These are phyloP conservation scores for Nipponacmea schrenckii DNA, from an alignment of 2,888 invertebrate species.

Conservation along the genomic window DNA sequence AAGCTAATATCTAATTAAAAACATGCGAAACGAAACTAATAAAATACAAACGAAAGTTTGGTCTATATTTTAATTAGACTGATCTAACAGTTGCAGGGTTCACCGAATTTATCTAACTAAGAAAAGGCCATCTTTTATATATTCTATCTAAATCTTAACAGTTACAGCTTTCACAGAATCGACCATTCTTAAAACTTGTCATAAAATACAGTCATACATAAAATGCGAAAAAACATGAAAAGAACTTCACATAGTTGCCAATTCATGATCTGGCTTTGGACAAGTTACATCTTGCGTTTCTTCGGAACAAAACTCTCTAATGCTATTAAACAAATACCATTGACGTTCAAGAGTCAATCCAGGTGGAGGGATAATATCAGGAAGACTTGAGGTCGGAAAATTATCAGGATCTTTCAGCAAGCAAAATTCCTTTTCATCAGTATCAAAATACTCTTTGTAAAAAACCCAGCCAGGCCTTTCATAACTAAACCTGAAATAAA, in stretches of 20 bases:
- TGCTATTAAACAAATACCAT: conserved; percentile 11
- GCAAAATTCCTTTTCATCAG: not conserved
- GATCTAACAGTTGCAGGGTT: no score
- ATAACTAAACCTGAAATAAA: conserved; percentile 10
- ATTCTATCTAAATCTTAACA: no score
- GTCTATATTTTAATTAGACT: no score
- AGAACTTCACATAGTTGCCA: not conserved
- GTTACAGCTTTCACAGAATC: no score
- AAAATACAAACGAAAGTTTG: no score
- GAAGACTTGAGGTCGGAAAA: not conserved
- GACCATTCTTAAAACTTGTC: no score
- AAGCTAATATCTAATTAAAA: no score
- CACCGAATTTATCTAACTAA: no score
- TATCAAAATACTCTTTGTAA: not conserved
- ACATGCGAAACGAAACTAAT: no score
- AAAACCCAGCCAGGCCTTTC: conserved; percentile 7
- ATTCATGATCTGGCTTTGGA: not conserved
- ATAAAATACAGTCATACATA: no score
- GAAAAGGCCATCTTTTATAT: no score
- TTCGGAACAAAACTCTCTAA: not conserved
- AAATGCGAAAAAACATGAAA: no score
- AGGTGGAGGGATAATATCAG: not conserved
- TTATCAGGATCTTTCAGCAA: conserved; percentile 4
- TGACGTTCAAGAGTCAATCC: conserved; percentile 1
- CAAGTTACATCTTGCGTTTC: not conserved